Percentiles rank a stretch among this genome's conserved stretches.
These are phyloP conservation scores for Nemapogon koenigi DNA, from an alignment of 2,888 invertebrate species.

Conservation along the genomic window DNA sequence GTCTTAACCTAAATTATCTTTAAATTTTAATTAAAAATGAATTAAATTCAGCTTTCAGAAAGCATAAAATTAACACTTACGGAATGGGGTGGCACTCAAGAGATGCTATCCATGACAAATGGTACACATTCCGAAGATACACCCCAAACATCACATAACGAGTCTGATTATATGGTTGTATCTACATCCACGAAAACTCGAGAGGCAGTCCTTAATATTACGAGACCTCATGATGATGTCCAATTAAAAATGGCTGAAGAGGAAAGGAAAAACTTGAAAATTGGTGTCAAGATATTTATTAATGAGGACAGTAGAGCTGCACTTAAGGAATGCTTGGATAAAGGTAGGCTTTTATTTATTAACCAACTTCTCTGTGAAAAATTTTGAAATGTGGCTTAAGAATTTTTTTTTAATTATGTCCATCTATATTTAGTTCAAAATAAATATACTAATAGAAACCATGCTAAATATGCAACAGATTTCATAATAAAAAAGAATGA, in stretches of 20 bases:
- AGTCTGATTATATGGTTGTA: conserved; percentile 42
- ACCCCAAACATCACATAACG: conserved; percentile 25
- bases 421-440: too few species aligned
- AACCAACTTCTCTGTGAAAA: too few species aligned
- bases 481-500: too few species aligned
- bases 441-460: too few species aligned
- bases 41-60: conserved; percentile 46
- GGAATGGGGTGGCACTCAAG: conserved; percentile 45
- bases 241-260: conserved; percentile 70
- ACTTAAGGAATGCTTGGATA: conserved; percentile 75
- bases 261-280: conserved; percentile 78
- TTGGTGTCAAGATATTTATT: conserved; percentile 87
- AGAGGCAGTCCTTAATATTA: conserved; percentile 56
- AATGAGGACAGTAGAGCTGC: conserved; percentile 71
- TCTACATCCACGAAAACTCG: conserved; percentile 26
- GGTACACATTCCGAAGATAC: conserved; percentile 28
- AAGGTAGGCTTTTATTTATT: too few species aligned
- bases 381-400: too few species aligned
- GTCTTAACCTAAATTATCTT: too few species aligned
- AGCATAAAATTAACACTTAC: conserved; percentile 55
- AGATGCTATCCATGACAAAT: conserved; percentile 31
- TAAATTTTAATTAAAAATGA: too few species aligned
- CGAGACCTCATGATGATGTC: conserved; percentile 68
- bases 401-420: too few species aligned
- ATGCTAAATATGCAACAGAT: too few species aligned